Percentiles rank a stretch among this genome's conserved stretches.
phyloP scores from a whole-genome alignment of 1,140 invertebrate species.

The Pseudomyrmex flavicornis region DNA sequence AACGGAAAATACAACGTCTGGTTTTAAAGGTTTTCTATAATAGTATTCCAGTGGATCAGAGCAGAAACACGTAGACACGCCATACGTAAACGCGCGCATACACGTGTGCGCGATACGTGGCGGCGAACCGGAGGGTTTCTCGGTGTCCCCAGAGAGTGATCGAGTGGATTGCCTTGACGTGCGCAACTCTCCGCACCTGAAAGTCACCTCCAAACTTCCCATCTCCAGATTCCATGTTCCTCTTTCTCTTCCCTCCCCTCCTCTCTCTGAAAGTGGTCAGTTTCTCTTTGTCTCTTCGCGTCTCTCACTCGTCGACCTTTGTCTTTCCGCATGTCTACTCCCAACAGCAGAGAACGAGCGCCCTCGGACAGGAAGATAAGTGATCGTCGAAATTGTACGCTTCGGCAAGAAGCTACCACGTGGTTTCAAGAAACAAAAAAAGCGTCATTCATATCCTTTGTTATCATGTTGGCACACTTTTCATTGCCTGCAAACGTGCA shows the following conservation, averaged over 20 bases:
- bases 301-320: slow-evolving; percentile 23
- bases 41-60: slow-evolving; percentile 26
- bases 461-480: background rate
- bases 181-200: slow-evolving; percentile 60
- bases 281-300: background rate
- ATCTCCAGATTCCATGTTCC: slow-evolving; percentile 4
- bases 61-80: background rate
- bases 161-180: slow-evolving; percentile 68
- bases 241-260: slow-evolving; percentile 17
- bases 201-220: slow-evolving; percentile 52
- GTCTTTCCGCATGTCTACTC: slow-evolving; percentile 43
- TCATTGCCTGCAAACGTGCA: background rate
- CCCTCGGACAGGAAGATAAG: slow-evolving; percentile 52
- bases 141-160: slow-evolving; percentile 59
- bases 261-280: background rate
- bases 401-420: slow-evolving; percentile 34
- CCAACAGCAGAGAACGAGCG: slow-evolving; percentile 37
- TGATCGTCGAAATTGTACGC: slow-evolving; percentile 47
- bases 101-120: slow-evolving; percentile 7
- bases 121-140: slow-evolving; percentile 6
- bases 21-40: slow-evolving; percentile 16
- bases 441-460: background rate
- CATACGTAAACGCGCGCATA: slow-evolving; percentile 10
- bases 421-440: slow-evolving; percentile 20
- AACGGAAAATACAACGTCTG: background rate